Percentiles rank a stretch among this genome's conserved stretches.
Conservation (phyloP, 2,113 vertebrate genomes). For the Centropristis striata region DNA sequence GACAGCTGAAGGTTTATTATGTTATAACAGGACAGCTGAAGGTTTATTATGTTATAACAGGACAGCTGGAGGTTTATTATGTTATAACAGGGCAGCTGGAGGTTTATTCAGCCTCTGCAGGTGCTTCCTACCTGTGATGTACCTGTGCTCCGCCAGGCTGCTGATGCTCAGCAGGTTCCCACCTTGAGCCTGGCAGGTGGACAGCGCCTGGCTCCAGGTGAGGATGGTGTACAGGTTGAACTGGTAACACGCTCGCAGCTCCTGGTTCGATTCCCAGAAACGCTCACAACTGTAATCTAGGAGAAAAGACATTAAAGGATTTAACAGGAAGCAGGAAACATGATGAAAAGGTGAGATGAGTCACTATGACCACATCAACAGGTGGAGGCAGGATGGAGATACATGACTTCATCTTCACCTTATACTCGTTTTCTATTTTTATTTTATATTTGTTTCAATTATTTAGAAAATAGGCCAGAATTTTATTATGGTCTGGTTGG, state of each 20-base stretch:
- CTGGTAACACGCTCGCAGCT: constrained; percentile 90
- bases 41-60: no score
- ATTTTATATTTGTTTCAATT: no score
- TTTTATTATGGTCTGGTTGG: no score
- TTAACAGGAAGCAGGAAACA: background rate
- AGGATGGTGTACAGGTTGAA: constrained; percentile 91
- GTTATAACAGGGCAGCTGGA: no score
- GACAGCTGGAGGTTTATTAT: background rate
- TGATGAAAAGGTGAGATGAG: background rate
- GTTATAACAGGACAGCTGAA: no score
- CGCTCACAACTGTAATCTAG: constrained; percentile 84
- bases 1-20: no score
- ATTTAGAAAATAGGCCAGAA: no score
- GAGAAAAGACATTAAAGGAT: background rate
- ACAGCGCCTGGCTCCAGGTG: constrained; percentile 91
- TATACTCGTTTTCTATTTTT: no score
- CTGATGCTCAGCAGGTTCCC: constrained; percentile 91
- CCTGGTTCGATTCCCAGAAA: constrained; percentile 89
- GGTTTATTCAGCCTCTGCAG: no score
- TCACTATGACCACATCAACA: background rate
- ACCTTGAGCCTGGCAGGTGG: constrained; percentile 91
- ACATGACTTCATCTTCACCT: no score
- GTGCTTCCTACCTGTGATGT: constrained; percentile 88
- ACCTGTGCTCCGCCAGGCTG: constrained; percentile 87
- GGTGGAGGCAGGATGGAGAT: no score